These are phyloP conservation scores for Catharus minimus DNA, from an alignment of 2,113 vertebrate genomes.

Conservation along the genomic window DNA sequence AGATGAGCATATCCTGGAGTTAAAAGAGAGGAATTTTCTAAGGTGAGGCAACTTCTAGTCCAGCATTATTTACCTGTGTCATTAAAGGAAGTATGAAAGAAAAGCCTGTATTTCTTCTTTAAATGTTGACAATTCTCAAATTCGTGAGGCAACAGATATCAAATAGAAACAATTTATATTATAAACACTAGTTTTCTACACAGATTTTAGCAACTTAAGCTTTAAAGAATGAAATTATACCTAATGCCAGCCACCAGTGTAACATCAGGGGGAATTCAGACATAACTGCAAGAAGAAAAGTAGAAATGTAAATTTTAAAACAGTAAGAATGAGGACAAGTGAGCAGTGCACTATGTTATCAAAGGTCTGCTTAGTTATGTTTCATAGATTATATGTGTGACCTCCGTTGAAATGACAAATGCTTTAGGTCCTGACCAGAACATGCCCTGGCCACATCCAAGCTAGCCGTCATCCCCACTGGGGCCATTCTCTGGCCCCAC, in stretches of 20 bases:
- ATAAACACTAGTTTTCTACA: neutral
- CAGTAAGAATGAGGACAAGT: neutral
- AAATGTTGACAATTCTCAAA: neutral
- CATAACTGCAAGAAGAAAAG: conserved; percentile 77
- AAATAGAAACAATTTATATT: neutral
- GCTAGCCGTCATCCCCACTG: neutral
- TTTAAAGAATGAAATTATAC: conserved; percentile 52
- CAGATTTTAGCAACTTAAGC: neutral
- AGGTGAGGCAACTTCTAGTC: neutral
- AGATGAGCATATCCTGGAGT: neutral
- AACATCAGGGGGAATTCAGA: conserved; percentile 82
- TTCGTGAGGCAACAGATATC: neutral
- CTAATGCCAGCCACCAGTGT: conserved; percentile 88
- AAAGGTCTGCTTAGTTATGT: neutral
- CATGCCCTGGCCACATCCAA: neutral
- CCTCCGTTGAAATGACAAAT: neutral
- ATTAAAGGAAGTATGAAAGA: neutral
- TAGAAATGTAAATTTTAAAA: neutral
- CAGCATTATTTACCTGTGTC: neutral
- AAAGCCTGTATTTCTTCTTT: neutral
- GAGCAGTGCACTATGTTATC: neutral
- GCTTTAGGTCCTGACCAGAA: neutral
- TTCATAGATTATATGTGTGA: neutral
- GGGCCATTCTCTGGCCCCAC: no score
- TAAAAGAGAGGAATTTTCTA: neutral